Conservation (phyloP, 2,113 vertebrate genomes). For the Calyptomena viridis region DNA sequence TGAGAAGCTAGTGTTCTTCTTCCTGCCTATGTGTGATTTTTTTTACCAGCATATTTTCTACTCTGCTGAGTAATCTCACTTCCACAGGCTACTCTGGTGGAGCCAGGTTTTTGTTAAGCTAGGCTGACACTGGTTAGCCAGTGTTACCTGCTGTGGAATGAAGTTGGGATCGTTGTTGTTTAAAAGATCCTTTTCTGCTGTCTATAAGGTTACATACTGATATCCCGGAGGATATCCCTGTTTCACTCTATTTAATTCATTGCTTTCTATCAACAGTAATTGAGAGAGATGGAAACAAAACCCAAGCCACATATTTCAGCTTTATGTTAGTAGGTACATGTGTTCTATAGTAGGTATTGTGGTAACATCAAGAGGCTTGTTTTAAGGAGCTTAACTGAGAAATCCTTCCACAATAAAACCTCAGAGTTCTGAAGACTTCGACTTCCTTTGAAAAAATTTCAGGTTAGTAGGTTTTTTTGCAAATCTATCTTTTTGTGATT, state of each 20-base stretch:
- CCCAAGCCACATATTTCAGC: neutral
- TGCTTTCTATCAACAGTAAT: neutral
- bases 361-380: neutral
- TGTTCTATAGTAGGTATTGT: neutral
- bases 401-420: neutral
- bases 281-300: neutral
- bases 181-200: neutral
- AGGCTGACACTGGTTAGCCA: neutral
- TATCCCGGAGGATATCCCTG: neutral
- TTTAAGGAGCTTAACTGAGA: neutral
- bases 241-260: neutral
- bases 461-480: neutral
- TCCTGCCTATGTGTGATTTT: neutral
- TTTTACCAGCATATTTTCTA: neutral
- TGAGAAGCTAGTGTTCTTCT: neutral
- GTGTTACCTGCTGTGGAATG: neutral
- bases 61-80: neutral
- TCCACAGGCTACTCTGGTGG: neutral
- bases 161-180: fast-evolving
- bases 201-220: neutral
- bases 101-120: neutral
- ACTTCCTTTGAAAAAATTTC: neutral
- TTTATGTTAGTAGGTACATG: neutral
- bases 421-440: neutral
- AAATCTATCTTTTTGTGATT: neutral